Evolutionary conservation across 2,888 invertebrate species (phyloP).

Genomic region (Lepetodrilus schrolli): DNA sequence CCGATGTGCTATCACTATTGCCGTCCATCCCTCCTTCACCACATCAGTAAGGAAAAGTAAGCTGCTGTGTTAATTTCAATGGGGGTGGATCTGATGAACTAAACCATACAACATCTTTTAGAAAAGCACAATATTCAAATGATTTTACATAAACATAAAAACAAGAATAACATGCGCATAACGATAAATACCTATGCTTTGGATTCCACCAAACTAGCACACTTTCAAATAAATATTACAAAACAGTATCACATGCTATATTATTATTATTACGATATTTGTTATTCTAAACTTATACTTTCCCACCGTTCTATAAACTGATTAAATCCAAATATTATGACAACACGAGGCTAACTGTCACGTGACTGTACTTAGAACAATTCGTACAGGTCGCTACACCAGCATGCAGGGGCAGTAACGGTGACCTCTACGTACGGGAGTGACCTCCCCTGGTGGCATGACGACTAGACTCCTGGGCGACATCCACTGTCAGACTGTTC

Average conservation of each 20-base stretch:
- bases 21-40: too few species aligned
- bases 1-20: too few species aligned
- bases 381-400: neutral
- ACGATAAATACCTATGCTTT: too few species aligned
- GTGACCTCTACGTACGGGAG: neutral
- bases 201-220: too few species aligned
- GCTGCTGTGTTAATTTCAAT: too few species aligned
- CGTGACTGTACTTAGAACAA: neutral
- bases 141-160: too few species aligned
- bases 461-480: neutral
- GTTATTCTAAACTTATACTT: neutral
- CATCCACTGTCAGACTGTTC: conserved; percentile 25
- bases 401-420: conserved; percentile 1
- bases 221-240: neutral
- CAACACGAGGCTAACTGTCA: neutral
- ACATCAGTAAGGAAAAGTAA: too few species aligned
- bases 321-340: conserved; percentile 11
- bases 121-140: too few species aligned
- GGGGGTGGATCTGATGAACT: too few species aligned
- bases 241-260: neutral
- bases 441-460: neutral
- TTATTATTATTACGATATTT: too few species aligned
- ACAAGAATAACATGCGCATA: too few species aligned
- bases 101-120: too few species aligned
- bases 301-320: neutral